Percentiles rank a stretch among this genome's conserved stretches.
phyloP scores from a whole-genome alignment of 92 coral and sea anemone genomes.

The Micromussa lordhowensis region DNA sequence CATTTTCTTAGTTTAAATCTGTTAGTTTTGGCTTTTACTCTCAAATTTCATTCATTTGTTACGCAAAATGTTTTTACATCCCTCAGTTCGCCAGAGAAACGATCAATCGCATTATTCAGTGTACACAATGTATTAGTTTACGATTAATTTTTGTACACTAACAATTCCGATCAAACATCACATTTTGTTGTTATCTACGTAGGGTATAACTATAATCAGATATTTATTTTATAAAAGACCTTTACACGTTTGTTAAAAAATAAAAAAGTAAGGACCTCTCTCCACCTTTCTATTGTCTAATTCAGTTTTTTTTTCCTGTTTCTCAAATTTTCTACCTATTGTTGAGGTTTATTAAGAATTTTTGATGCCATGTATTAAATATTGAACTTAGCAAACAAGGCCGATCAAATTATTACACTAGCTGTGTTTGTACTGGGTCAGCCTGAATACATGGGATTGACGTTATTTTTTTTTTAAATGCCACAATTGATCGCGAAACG shows the following conservation, averaged over 20 bases:
- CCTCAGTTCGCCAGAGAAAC: too few species aligned
- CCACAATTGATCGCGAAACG: neutral
- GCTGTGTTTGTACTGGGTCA: constrained; percentile 31
- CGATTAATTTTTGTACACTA: too few species aligned
- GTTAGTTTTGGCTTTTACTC: too few species aligned
- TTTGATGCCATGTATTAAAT: constrained; percentile 1
- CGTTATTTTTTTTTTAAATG: neutral
- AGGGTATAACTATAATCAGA: too few species aligned
- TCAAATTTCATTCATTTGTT: too few species aligned
- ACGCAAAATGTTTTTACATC: too few species aligned
- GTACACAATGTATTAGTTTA: too few species aligned
- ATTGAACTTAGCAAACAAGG: neutral
- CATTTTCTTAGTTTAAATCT: too few species aligned
- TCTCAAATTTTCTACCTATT: neutral
- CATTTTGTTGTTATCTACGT: too few species aligned
- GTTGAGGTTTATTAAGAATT: neutral
- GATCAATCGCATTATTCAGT: too few species aligned
- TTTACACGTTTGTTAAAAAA: neutral
- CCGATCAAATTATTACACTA: neutral
- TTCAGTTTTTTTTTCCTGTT: neutral
- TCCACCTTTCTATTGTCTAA: neutral
- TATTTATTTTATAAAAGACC: too few species aligned
- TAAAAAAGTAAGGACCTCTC: neutral
- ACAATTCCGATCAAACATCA: too few species aligned
- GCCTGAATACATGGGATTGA: neutral